Conservation (phyloP, 2,113 vertebrate genomes). For the Charadrius vociferus region DNA sequence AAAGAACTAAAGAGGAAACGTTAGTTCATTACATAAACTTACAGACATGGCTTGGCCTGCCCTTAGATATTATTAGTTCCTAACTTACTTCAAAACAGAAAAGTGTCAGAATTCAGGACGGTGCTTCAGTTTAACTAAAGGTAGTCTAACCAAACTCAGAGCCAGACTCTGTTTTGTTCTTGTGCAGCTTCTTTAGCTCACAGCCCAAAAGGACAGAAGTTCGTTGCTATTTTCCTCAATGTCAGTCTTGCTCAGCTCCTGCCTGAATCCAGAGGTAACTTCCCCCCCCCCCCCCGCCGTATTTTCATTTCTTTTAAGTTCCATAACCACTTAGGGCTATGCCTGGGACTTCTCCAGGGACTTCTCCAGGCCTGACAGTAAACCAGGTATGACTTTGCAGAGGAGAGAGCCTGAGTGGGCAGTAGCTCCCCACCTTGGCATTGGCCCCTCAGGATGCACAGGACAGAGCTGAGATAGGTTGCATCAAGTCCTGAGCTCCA, state of each 20-base stretch:
- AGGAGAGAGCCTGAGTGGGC: background rate
- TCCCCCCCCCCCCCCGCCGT: background rate
- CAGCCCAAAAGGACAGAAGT: background rate
- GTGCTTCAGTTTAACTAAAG: background rate
- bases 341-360: background rate
- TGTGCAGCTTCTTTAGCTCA: background rate
- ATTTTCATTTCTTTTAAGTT: background rate
- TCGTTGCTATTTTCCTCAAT: background rate
- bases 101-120: background rate
- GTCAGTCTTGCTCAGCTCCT: background rate
- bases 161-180: background rate
- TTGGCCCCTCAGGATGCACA: background rate
- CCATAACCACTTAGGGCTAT: background rate
- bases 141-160: background rate
- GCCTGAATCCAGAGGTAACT: background rate
- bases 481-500: background rate
- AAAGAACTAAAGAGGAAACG: slow-evolving; percentile 83
- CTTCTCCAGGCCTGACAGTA: background rate
- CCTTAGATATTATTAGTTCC: background rate
- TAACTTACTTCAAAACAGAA: background rate
- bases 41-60: background rate
- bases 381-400: background rate
- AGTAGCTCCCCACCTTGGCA: background rate
- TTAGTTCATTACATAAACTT: background rate
- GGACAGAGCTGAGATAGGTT: background rate